Evolutionary conservation across 2,113 vertebrate species (phyloP).

Genomic region (Cottus gobio): DNA sequence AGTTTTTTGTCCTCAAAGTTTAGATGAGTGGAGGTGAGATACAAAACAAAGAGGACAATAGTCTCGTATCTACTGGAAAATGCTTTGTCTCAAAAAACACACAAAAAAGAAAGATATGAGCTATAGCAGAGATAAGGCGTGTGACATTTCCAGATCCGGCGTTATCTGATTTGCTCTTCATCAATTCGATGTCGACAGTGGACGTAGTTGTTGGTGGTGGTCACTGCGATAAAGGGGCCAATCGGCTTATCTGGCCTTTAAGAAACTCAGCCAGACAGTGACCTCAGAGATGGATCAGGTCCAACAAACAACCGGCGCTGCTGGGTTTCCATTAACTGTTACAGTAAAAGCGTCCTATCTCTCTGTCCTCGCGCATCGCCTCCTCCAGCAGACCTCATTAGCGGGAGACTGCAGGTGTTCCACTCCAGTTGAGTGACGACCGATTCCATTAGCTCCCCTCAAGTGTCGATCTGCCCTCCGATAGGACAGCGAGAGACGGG

Average conservation of each 20-base stretch:
- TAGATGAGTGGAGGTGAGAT: background rate
- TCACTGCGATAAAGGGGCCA: constrained; percentile 39
- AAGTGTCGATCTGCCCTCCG: constrained; percentile 54
- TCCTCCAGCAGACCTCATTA: constrained; percentile 38
- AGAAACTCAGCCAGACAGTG: constrained; percentile 16
- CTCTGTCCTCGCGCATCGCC: background rate
- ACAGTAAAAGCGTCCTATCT: background rate
- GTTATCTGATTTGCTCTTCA: constrained; percentile 44
- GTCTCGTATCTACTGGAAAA: background rate
- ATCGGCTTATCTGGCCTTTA: constrained; percentile 48
- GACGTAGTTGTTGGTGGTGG: background rate
- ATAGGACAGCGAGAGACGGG: constrained; percentile 44
- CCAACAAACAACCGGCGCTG: constrained; percentile 6
- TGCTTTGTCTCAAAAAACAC: no score
- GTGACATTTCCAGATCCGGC: constrained; percentile 40
- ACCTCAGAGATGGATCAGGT: constrained; percentile 27
- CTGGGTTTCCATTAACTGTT: background rate
- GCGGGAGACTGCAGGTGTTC: constrained; percentile 56
- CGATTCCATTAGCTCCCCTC: constrained; percentile 45
- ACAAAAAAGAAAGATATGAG: no score
- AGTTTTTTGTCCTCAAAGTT: background rate
- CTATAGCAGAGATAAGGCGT: constrained; percentile 1
- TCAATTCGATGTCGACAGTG: constrained; percentile 13
- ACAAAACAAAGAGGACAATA: background rate
- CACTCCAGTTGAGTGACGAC: constrained; percentile 51